Percentiles rank a stretch among this genome's conserved stretches.
Evolutionary conservation across 2,113 vertebrate genomes (phyloP).

Genomic region (Tympanuchus pallidicinctus): DNA sequence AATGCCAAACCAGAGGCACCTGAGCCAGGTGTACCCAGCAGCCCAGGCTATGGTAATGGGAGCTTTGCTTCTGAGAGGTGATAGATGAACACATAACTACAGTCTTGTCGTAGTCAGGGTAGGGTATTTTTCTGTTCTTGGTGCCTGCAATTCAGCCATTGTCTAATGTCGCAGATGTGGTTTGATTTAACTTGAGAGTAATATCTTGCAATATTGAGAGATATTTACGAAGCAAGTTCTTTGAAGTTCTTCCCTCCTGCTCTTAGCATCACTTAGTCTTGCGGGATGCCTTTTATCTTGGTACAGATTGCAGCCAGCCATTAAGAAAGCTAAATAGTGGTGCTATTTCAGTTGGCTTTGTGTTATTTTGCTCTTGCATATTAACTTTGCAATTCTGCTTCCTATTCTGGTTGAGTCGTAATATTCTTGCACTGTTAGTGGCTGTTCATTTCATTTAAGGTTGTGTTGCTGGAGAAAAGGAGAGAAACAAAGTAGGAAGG

Average conservation of each 20-base stretch:
- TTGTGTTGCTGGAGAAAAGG: background rate
- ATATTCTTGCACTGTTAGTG: background rate
- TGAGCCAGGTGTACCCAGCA: background rate
- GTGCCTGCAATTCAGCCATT: background rate
- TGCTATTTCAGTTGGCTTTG: slow-evolving; percentile 1
- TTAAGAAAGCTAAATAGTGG: slow-evolving; percentile 1
- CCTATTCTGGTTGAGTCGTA: background rate
- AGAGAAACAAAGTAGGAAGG: background rate
- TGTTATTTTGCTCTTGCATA: slow-evolving; percentile 14
- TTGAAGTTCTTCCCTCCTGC: slow-evolving; percentile 18
- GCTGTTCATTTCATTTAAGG: background rate
- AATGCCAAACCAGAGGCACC: background rate
- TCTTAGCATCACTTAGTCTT: slow-evolving; percentile 38
- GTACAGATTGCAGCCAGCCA: slow-evolving; percentile 14
- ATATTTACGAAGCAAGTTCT: background rate
- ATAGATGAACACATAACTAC: background rate
- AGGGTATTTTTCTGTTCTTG: background rate
- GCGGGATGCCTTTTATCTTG: slow-evolving; percentile 31
- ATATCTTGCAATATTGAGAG: background rate
- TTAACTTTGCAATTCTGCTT: slow-evolving; percentile 2
- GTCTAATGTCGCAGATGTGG: background rate
- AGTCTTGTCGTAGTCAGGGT: background rate
- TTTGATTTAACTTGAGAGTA: slow-evolving; percentile 21
- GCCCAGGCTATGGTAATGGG: background rate
- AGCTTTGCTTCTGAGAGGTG: background rate